Base-by-base conservation (phyloP, 2,113 vertebrate species). In the Scomber colias region DNA sequence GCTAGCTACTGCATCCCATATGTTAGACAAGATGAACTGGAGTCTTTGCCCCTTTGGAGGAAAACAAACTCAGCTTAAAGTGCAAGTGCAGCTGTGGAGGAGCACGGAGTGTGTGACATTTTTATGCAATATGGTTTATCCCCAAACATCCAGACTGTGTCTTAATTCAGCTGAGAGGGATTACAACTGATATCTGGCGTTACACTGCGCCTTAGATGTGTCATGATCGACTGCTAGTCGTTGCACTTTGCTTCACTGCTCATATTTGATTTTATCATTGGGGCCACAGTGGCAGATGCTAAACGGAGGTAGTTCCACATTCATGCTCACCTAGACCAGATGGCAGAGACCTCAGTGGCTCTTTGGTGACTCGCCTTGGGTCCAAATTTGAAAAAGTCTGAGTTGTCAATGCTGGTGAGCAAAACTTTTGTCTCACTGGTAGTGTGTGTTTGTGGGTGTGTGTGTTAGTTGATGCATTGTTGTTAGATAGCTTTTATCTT, bases 1-100 rank as follows among this genome's bases (percentile, higher is more conserved):
- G 51, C 60, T 65, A 12, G 61, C 69, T n/a, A 71, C 73, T 68
- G 40, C 57, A 63, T 78, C 81, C 74, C 82, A 83, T 84, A 87
- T 87, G 87, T 89, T 70, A 17, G 75, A 78, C 60, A 61, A 63
- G 68, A 84, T 83, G 79, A 70, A 63, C 9, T 67, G 62, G 55
- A 82, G 17, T 75, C 40, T 40, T 82, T 75, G 63, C 68, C 17
- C 56, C n/a, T 46, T 16, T 71, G 4, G 31, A 63, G 40, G 17
- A 51, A 61, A 76, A 79, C 46, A 73, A 65, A 65, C 55, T 54
- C 50, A 50, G 49, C 24, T 40, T 81, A 16, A 65, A 74, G 61
- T 49, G 64, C 31, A 51, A 51, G 59, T 50, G n/a, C 31, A 66
- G 59, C 49, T 73, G 45, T 46, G 54, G 27, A 79, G 35, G 48